Percentiles rank a stretch among this genome's conserved stretches.
Conservation (phyloP, 2,797 vertebrate species). For the Pitangus sulphuratus region DNA sequence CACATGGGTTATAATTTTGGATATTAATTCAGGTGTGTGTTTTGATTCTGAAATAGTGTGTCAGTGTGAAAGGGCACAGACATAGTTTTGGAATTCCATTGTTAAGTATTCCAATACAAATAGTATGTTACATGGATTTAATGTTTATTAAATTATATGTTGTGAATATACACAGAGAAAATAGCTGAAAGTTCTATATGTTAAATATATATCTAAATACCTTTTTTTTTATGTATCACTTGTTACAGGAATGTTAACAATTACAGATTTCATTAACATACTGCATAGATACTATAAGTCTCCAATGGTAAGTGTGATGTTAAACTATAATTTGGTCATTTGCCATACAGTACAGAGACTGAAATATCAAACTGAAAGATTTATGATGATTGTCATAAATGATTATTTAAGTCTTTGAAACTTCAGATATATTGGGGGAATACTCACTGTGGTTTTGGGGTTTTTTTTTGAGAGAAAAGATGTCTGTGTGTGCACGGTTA, state of each 20-base stretch:
- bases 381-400: background rate
- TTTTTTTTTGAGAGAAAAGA: background rate
- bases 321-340: background rate
- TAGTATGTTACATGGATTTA: background rate
- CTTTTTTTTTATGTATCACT: background rate
- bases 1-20: background rate
- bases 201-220: background rate
- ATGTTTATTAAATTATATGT: background rate
- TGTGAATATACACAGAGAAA: background rate
- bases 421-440: background rate
- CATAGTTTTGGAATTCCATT: background rate
- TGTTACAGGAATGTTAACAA: constrained; percentile 96
- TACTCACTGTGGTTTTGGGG: background rate
- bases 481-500: background rate
- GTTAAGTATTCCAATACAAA: background rate
- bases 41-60: background rate
- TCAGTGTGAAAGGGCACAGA: background rate
- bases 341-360: background rate
- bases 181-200: background rate
- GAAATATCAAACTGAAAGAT: background rate
- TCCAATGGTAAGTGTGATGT: constrained; percentile 87
- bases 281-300: constrained; percentile 99
- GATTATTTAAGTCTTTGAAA: background rate
- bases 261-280: constrained; percentile 99
- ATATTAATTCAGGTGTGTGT: background rate